These are phyloP conservation scores for Cochlearius cochlearius DNA, from an alignment of 2,113 vertebrate species.

Conservation along the genomic window DNA sequence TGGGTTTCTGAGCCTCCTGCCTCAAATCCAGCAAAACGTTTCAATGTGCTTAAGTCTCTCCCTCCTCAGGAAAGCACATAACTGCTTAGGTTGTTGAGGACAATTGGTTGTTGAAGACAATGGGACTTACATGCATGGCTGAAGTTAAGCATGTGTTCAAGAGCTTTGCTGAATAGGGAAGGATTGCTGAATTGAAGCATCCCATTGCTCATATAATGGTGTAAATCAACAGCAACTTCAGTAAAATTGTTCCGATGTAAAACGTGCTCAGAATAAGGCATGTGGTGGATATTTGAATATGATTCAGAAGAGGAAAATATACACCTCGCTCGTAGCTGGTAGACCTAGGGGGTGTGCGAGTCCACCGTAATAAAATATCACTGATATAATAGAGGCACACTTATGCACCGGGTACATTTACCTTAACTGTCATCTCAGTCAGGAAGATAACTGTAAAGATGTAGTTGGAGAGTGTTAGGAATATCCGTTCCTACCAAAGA, in stretches of 20 bases:
- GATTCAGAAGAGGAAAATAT: neutral
- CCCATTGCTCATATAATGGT: slow-evolving; percentile 12
- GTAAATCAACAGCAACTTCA: slow-evolving; percentile 51
- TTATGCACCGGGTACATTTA: slow-evolving; percentile 58
- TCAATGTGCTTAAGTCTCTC: neutral
- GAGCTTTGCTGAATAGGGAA: slow-evolving; percentile 44
- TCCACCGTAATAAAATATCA: neutral
- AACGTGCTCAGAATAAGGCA: slow-evolving; percentile 16
- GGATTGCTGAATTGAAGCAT: slow-evolving; percentile 47
- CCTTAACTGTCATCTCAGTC: slow-evolving; percentile 97
- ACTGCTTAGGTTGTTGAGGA: slow-evolving; percentile 20
- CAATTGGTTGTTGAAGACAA: slow-evolving; percentile 40
- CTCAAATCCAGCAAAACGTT: slow-evolving; percentile 36
- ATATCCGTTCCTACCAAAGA: slow-evolving; percentile 87
- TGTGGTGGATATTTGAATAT: neutral
- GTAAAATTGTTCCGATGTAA: neutral
- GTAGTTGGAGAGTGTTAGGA: slow-evolving; percentile 95
- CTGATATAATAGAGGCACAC: neutral
- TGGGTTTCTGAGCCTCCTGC: slow-evolving; percentile 9
- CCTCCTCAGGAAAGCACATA: slow-evolving; percentile 16
- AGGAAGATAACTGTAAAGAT: slow-evolving; percentile 97
- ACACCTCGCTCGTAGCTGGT: neutral
- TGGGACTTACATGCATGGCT: slow-evolving; percentile 5
- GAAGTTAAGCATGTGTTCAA: slow-evolving; percentile 27
- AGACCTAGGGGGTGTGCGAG: neutral